Base-by-base conservation (phyloP, 1,140 invertebrate species). In the Rhizoglyphus robini region DNA sequence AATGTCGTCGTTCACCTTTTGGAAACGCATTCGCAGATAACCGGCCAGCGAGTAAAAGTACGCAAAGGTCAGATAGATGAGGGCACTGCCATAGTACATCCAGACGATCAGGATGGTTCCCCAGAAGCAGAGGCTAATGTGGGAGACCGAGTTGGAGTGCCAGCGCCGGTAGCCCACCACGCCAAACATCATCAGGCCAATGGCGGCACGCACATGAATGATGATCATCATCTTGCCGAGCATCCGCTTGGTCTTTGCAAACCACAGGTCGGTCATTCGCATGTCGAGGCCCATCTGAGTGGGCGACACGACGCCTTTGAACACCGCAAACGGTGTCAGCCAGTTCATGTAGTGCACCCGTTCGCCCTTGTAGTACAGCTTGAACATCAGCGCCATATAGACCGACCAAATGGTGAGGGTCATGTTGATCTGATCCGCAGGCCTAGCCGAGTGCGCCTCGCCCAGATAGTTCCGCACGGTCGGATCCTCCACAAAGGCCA, bases 11-110 rank as follows among this genome's bases (percentile, higher is more conserved):
- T 67, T 67, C 11, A 67, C 66, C 32, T 67, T 67, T 25, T 30
- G 48, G 34, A 67, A 67, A n/a, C 66, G 60, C 20, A 67, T 60
- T 4, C 60, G 66, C 32, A 67, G 60, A 49, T 67, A 67, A 49
- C 23, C 30, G 29, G 38, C 48, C 25, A 67, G 27, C 25, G 59
- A 27, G 38, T 63, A 46, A 32, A 67, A 67, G 8, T 54, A 29
- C 29, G 18, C 38, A n/a, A 51, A 54, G 23, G 61, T 63, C 4
- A 67, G 15, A 65, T 65, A 67, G 15, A 63, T 58, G 3, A 58
- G 18, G 31, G 34, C 66, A 2, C 47, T 34, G 38, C 34, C 23
- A 25, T 34, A 65, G 34, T 65, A 67, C 8, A 27, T 15, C 48
- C 62, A 67, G 31, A 67, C 5, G 18, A 31, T 46, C 4, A 67